Evolutionary conservation across 1,140 invertebrate genomes (phyloP).

Genomic region (Ips nitidus): DNA sequence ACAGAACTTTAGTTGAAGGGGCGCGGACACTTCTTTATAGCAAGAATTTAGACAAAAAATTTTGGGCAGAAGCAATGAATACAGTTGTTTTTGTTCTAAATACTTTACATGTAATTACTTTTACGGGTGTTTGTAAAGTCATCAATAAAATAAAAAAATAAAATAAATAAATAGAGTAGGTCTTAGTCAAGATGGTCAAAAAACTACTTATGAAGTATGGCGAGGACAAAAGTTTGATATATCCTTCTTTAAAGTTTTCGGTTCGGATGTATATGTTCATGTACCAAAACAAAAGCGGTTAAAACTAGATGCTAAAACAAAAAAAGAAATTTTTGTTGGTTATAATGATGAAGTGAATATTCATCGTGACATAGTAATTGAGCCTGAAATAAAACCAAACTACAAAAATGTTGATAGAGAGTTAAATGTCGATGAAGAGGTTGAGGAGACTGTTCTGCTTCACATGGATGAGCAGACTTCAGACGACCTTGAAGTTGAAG

Average conservation of each 20-base stretch:
- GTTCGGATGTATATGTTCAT: conserved; percentile 45
- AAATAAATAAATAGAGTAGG: conserved; percentile 7
- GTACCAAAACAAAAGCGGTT: conserved; percentile 42
- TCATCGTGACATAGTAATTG: conserved; percentile 42
- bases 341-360: conserved; percentile 48
- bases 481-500: no score
- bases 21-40: conserved; percentile 48
- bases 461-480: no score
- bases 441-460: no score
- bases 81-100: no score
- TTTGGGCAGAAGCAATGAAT: neutral
- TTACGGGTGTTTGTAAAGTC: no score
- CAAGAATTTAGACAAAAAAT: neutral
- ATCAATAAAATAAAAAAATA: no score
- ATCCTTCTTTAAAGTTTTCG: conserved; percentile 44
- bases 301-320: conserved; percentile 49
- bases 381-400: conserved; percentile 16
- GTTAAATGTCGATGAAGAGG: neutral
- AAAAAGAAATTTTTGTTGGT: conserved; percentile 49
- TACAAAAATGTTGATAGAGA: no score
- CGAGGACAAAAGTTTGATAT: conserved; percentile 41
- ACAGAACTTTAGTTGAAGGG: conserved; percentile 52
- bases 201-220: conserved; percentile 43
- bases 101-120: no score
- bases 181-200: neutral